phyloP scores from a whole-genome alignment of 2,888 invertebrate species.

The Dysmachus trigonus region DNA sequence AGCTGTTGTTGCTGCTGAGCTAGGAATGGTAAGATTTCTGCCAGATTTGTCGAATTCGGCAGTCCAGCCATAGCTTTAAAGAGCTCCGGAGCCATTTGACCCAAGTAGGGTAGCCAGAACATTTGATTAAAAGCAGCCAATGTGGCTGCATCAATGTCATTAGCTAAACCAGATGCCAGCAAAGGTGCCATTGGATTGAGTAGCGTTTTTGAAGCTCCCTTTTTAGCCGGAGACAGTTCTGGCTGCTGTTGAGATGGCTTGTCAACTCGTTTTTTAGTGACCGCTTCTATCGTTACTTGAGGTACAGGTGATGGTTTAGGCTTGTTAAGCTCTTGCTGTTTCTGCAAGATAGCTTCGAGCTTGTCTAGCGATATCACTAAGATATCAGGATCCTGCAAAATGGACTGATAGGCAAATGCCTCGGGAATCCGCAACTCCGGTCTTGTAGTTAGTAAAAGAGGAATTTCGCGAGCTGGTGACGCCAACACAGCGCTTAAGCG shows the following conservation, averaged over 20 bases:
- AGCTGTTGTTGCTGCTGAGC: slow-evolving; percentile 47
- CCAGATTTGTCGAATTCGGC: slow-evolving; percentile 51
- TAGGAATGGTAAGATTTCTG: slow-evolving; percentile 22
- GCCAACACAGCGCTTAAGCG: slow-evolving; percentile 75
- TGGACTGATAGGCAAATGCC: slow-evolving; percentile 75
- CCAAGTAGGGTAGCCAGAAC: slow-evolving; percentile 76
- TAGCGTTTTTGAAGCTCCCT: not conserved
- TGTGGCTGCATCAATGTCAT: slow-evolving; percentile 76
- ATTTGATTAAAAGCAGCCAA: slow-evolving; percentile 77
- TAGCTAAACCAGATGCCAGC: slow-evolving; percentile 65
- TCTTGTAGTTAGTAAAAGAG: slow-evolving; percentile 74
- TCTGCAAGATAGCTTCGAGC: slow-evolving; percentile 72
- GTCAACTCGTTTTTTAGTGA: slow-evolving; percentile 46
- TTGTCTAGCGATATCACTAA: slow-evolving; percentile 80
- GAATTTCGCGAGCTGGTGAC: slow-evolving; percentile 80
- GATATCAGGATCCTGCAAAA: slow-evolving; percentile 80
- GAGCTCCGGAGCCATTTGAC: slow-evolving; percentile 66
- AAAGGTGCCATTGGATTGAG: slow-evolving; percentile 46
- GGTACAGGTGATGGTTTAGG: slow-evolving; percentile 48
- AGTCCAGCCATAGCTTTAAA: slow-evolving; percentile 61
- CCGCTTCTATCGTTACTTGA: slow-evolving; percentile 52
- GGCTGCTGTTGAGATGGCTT: slow-evolving; percentile 37
- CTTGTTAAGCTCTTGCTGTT: slow-evolving; percentile 62
- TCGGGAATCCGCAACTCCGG: slow-evolving; percentile 80
- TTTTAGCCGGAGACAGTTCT: slow-evolving; percentile 44